phyloP scores from a whole-genome alignment of 2,797 vertebrate species.

The Sebastes iracundus region DNA sequence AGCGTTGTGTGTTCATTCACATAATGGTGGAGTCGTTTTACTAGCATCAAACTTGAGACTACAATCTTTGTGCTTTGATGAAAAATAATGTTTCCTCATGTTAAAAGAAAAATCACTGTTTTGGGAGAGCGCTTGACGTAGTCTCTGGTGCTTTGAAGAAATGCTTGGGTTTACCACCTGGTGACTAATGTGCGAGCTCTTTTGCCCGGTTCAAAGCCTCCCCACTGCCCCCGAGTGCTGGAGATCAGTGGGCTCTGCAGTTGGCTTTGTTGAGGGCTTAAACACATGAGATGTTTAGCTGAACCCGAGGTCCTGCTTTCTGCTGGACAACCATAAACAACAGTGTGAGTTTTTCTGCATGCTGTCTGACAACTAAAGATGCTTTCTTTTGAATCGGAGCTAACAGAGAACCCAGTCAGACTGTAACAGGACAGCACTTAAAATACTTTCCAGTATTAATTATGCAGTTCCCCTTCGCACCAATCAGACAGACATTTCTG shows the following conservation, averaged over 20 bases:
- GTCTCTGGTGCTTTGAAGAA: constrained; percentile 61
- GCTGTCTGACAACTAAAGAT: constrained; percentile 18
- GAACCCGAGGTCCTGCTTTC: constrained; percentile 19
- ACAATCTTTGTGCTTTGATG: constrained; percentile 21
- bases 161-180: constrained; percentile 61
- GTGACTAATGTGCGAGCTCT: constrained; percentile 38
- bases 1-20: constrained; percentile 9
- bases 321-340: constrained; percentile 28
- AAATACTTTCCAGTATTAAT: constrained; percentile 41
- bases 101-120: constrained; percentile 54
- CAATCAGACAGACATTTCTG: neutral
- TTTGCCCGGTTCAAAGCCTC: constrained; percentile 72
- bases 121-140: constrained; percentile 22
- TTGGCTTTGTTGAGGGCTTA: constrained; percentile 59
- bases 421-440: constrained; percentile 31
- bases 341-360: neutral
- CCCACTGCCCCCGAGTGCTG: constrained; percentile 17
- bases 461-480: neutral
- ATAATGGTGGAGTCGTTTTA: neutral
- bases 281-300: constrained; percentile 50
- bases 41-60: neutral
- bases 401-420: constrained; percentile 43
- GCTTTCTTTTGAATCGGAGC: constrained; percentile 25
- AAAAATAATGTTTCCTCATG: constrained; percentile 6
- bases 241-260: constrained; percentile 49